Evolutionary conservation across 2,888 invertebrate species (phyloP), one percentile per base, ranked within the genome.

Genomic region (Bedellia somnulentella): DNA sequence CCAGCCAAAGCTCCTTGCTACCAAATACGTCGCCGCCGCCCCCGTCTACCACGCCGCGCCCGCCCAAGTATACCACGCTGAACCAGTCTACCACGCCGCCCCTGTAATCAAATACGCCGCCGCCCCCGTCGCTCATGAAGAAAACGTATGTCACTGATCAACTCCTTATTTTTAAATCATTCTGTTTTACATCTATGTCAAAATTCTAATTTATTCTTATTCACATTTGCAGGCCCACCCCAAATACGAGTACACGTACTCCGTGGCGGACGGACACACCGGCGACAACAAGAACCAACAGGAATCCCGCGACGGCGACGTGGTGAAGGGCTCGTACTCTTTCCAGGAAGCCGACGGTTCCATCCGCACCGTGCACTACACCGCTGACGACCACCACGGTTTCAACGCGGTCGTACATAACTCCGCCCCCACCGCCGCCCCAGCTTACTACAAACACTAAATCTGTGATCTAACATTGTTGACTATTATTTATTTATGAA

Each of bases 211-310:
- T n/a, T n/a, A n/a, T n/a, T 17, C 9, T 17, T 27, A 13, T 18
- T 11, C 24, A 13, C 4, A 15, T 6, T 31, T 27, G 24, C 33
- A 41, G 40, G 35, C 40, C 10, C 30, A 42, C 34, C 42, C 42
- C 21, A 35, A 36, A 26, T 42, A 42, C 34, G 37, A 48, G 34
- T 57, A 52, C 43, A 56, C 49, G 36, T 61, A 62, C 40, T 57
- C 57, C 32, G 63, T 63, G 3, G 42, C 51, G 36, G 62, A 63
- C 39, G 49, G 49, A 22, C 54, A 58, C 41, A 62, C 63, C 36
- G 59, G 60, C 18, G 63, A 63, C 44, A 44, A 47, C 37, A 56
- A 57, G 41, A 39, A 42, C 32, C 55, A 54, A 42, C 52, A 54
- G 36, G 63, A 63, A 35, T 34, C 35, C 14, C 37, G 45, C 12